These are phyloP conservation scores for Megathymus violae DNA, from an alignment of 1,140 invertebrate species.

Conservation along the genomic window DNA sequence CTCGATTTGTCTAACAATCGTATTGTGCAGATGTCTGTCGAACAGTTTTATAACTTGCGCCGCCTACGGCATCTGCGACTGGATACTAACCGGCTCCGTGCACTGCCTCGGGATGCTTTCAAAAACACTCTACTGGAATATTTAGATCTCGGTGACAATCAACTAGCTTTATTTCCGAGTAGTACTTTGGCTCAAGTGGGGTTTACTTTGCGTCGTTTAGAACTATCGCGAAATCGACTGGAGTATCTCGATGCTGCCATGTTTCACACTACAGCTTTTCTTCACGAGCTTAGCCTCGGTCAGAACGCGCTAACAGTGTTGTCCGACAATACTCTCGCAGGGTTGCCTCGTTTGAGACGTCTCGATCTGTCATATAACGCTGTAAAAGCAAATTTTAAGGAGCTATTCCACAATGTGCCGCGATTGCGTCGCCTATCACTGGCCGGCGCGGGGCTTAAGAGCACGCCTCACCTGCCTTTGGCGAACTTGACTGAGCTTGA, in stretches of 20 bases:
- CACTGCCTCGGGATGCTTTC: conserved; percentile 90
- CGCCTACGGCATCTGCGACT: conserved; percentile 89
- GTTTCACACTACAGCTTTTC: conserved; percentile 89
- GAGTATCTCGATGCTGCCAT: conserved; percentile 93
- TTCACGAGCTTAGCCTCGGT: conserved; percentile 89
- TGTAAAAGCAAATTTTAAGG: conserved; percentile 91
- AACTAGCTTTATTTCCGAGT: conserved; percentile 88
- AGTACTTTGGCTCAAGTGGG: conserved; percentile 88
- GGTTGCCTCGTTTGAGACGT: conserved; percentile 88
- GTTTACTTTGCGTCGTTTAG: conserved; percentile 88
- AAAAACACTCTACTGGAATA: conserved; percentile 90
- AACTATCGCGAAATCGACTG: conserved; percentile 90
- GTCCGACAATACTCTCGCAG: conserved; percentile 93
- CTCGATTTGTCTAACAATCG: conserved; percentile 54
- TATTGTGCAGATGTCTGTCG: conserved; percentile 88
- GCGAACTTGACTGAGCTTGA: conserved; percentile 87
- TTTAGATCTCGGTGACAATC: conserved; percentile 90
- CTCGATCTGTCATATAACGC: conserved; percentile 91
- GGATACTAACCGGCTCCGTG: conserved; percentile 88
- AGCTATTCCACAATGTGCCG: conserved; percentile 92
- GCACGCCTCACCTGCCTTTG: conserved; percentile 87
- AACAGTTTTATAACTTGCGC: conserved; percentile 87
- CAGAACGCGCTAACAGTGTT: conserved; percentile 91
- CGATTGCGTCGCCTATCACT: conserved; percentile 88
- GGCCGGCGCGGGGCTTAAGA: conserved; percentile 87